These are phyloP conservation scores for Halocaridina rubra DNA, from an alignment of 2,888 invertebrate genomes.

Conservation along the genomic window DNA sequence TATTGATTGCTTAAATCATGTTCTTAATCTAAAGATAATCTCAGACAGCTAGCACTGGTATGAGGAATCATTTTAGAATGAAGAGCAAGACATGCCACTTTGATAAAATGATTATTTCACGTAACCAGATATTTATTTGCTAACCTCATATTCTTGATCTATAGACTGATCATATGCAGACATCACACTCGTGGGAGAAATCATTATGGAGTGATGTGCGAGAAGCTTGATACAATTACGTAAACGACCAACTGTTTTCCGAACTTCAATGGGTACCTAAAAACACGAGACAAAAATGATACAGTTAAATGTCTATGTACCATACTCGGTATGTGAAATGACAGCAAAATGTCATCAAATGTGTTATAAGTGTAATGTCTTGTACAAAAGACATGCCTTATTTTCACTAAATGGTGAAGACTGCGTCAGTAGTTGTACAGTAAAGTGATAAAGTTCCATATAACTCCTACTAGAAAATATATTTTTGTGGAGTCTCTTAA, in stretches of 20 bases:
- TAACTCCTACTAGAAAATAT: too few relatives aligned
- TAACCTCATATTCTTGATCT: conserved; percentile 53
- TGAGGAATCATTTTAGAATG: neutral
- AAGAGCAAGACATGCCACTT: neutral
- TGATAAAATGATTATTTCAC: neutral
- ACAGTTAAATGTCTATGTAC: too few relatives aligned
- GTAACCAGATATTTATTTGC: neutral
- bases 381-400: too few relatives aligned
- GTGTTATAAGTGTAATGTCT: too few relatives aligned
- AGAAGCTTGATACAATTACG: conserved; percentile 90
- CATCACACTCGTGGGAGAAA: conserved; percentile 91
- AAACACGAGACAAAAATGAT: too few relatives aligned
- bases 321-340: too few relatives aligned
- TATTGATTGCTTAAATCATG: neutral
- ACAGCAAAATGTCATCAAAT: too few relatives aligned
- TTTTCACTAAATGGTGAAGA: too few relatives aligned
- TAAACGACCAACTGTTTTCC: conserved; percentile 88
- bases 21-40: neutral
- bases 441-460: too few relatives aligned
- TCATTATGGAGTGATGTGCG: conserved; percentile 86
- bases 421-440: too few relatives aligned
- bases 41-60: neutral
- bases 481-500: too few relatives aligned
- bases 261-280: conserved; percentile 78
- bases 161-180: conserved; percentile 46